Percentiles rank a stretch among this genome's conserved stretches.
Conservation (phyloP, 2,888 invertebrate genomes). For the Nemoura dubitans region DNA sequence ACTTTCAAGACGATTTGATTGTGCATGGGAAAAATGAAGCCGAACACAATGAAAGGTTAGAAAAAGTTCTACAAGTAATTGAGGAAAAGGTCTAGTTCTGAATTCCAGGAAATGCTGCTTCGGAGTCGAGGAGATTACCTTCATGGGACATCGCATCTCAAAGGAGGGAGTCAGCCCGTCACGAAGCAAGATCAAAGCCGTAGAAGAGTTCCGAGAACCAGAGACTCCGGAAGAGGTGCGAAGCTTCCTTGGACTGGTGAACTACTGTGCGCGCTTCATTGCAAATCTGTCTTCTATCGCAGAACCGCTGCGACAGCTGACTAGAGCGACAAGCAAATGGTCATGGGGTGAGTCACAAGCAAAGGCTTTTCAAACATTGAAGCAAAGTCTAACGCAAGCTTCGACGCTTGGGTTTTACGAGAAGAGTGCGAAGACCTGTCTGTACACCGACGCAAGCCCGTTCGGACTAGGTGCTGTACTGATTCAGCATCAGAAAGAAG, state of each 20-base stretch:
- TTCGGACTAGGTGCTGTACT: slow-evolving; percentile 53
- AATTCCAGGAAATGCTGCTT: slow-evolving; percentile 45
- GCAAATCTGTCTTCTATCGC: slow-evolving; percentile 17
- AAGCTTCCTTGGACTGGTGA: slow-evolving; percentile 27
- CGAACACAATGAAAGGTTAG: slow-evolving; percentile 45
- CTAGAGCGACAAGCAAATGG: neutral
- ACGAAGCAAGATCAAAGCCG: slow-evolving; percentile 26
- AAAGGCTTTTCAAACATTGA: slow-evolving; percentile 21
- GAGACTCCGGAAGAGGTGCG: slow-evolving; percentile 27
- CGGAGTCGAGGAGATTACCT: neutral
- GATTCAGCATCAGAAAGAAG: slow-evolving; percentile 53
- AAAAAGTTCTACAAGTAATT: slow-evolving; percentile 57
- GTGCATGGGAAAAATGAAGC: slow-evolving; percentile 18
- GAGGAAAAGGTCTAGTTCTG: slow-evolving; percentile 55
- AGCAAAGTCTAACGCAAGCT: slow-evolving; percentile 22
- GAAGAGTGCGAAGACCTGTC: slow-evolving; percentile 48
- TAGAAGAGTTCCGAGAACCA: slow-evolving; percentile 9
- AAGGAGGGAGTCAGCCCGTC: slow-evolving; percentile 8
- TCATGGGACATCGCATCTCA: slow-evolving; percentile 28
- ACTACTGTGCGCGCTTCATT: slow-evolving; percentile 18
- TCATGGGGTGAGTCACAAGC: neutral
- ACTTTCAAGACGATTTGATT: slow-evolving; percentile 52
- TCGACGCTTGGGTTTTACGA: slow-evolving; percentile 14
- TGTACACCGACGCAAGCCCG: slow-evolving; percentile 22
- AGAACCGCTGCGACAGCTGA: slow-evolving; percentile 22